phyloP scores from a whole-genome alignment of 2,888 invertebrate genomes.

The Anthrax anthrax region DNA sequence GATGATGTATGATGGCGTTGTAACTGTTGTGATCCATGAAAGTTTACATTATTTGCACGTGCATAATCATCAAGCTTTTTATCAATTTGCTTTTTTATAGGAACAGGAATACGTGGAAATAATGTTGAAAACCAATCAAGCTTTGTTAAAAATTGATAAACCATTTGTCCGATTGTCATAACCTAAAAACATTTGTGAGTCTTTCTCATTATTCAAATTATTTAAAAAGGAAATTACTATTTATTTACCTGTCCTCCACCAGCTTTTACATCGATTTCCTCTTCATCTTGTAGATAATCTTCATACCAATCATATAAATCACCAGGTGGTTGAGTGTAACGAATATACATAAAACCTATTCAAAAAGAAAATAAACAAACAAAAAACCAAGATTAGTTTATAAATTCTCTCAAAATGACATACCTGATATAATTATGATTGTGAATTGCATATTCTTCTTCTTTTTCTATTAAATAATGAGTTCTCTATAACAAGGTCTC shows the following conservation, averaged over 20 bases:
- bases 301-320: conserved; percentile 96
- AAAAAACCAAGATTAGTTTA: neutral
- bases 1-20: neutral
- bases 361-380: neutral
- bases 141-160: conserved; percentile 84
- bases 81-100: conserved; percentile 87
- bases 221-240: neutral
- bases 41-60: conserved; percentile 34
- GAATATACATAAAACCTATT: conserved; percentile 58
- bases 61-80: conserved; percentile 53
- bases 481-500: neutral
- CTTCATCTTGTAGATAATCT: conserved; percentile 88
- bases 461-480: neutral
- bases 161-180: conserved; percentile 84
- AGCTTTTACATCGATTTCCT: conserved; percentile 95
- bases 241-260: conserved; percentile 71
- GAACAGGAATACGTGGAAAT: conserved; percentile 97
- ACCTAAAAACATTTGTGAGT: too few species aligned
- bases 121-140: conserved; percentile 98
- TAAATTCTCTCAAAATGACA: neutral
- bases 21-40: conserved; percentile 16
- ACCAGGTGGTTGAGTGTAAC: conserved; percentile 92
- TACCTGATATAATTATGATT: conserved; percentile 8
- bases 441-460: neutral
- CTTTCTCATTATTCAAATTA: too few species aligned